Evolutionary conservation across 2,797 vertebrate genomes (phyloP), one percentile per base, ranked within the genome.

Genomic region (Syngnathus rostellatus): DNA sequence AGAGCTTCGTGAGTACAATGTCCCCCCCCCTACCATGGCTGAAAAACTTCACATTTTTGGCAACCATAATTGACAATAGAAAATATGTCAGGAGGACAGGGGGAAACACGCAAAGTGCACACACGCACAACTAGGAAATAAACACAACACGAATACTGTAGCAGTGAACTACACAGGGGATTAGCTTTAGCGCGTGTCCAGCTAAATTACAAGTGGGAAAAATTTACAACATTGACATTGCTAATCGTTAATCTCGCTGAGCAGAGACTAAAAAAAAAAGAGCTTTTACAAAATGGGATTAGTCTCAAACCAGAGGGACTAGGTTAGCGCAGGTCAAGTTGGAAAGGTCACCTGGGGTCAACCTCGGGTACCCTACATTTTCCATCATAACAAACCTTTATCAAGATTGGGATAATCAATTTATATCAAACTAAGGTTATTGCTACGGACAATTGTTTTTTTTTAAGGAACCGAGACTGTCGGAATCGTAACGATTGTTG

Each of bases 1-100:
- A 69, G 46, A 74, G 70, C 74, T 8, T 79, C 80, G 76, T 84
- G 64, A 75, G 39, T 16, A 25, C 31, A 11, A 12, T 55, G 53
- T 72, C 21, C n/a, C 5, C 6, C 31, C 48, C 10, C 50, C 50
- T 53, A n/a, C 50, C n/a, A 16, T 48, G 31, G 8, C 19, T 37
- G 12, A 41, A 40, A 62, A 62, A 40, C 17, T 19, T 19, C 2
- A 31, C 11, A 37, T 14, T 54, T 31, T 57, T 37, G 25, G 25
- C 25, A 37, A 17, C 9, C 4, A 6, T 5, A 14, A 17, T 40
- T 39, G 31, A 58, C 55, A 58, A 58, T 38, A 58, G 55, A 37
- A 38, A 38, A 37, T 37, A 58, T 58, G 31, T 17, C 14, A 38
- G 31, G 6, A 8, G 55, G 31, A 19, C 8, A 4, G 3, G 31